Evolutionary conservation across 2,797 vertebrate genomes (phyloP), one percentile per base, ranked within the genome.

Genomic region (Clarias pachynema): DNA sequence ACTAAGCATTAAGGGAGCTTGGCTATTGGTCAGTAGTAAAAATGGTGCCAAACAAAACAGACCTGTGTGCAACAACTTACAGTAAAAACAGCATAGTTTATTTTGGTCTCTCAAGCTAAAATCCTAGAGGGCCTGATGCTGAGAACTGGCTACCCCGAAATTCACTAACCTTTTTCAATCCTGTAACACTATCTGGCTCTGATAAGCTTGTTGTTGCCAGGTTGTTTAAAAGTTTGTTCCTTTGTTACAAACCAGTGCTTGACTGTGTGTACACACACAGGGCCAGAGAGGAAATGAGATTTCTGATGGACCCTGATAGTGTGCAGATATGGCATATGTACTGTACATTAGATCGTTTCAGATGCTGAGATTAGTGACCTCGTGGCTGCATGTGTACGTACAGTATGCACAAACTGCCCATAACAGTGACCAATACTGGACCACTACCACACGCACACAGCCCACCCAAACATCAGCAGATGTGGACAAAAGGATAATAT

Each of bases 401-500:
- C 85, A 89, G 82, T n/a, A n/a, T n/a, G 82, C 75, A 75, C 37
- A 18, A 59, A 60, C 40, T 66, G 63, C 79, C 79, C 40, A 81
- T 40, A 40, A 66, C 10, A 44, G 24, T 89, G 84, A 89, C 88
- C 81, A 91, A 57, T 10, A 53, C 66, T 70, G 12, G 34, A 26
- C 77, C 92, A 89, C 72, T 74, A 79, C 73, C 57, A 79, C 56
- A 77, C 26, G 44, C 83, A 60, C 37, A 62, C 66, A 59, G 82
- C 72, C 83, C 66, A 75, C 57, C 82, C 91, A 92, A 93, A 89
- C 88, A 92, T 89, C 92, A 89, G 86, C 91, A 90, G 89, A 90
- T 90, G 87, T 89, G 86, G 85, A 86, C 60, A 86, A 91, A 90
- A 92, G 82, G 91, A 93, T 94, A 95, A 96, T 94, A 95, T 96